These are phyloP conservation scores for Dicrurus megarhynchus DNA, from an alignment of 2,113 vertebrate species.

Conservation along the genomic window DNA sequence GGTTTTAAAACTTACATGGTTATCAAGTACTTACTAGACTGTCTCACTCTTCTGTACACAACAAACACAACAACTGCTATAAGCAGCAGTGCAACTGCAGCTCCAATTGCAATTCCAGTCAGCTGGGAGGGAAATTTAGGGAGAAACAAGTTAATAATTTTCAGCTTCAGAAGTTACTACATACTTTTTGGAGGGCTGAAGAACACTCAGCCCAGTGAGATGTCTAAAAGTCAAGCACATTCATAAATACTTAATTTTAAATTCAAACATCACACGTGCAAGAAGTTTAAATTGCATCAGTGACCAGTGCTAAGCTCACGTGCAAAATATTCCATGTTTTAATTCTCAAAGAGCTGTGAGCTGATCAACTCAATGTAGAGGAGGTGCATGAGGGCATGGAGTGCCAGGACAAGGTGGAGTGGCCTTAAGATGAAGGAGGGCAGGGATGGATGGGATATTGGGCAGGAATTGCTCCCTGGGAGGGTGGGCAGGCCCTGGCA, in stretches of 20 bases:
- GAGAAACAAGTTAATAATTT: background rate
- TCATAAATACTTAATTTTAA: background rate
- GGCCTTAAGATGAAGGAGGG: background rate
- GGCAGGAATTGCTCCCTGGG: background rate
- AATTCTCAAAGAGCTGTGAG: background rate
- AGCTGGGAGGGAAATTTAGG: conserved; percentile 64
- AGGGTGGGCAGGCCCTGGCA: background rate
- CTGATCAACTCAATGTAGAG: background rate
- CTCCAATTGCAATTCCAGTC: conserved; percentile 80
- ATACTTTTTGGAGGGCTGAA: background rate
- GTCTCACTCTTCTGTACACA: conserved; percentile 76
- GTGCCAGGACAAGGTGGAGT: background rate
- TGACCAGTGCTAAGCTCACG: background rate
- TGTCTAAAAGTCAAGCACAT: fast-evolving
- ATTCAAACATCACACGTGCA: background rate
- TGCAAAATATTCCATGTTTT: background rate
- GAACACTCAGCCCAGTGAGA: background rate
- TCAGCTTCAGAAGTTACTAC: background rate
- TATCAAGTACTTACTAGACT: conserved; percentile 75
- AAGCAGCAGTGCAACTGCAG: conserved; percentile 62
- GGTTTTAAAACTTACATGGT: background rate
- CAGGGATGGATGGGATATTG: fast-evolving
- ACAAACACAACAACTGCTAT: conserved; percentile 75
- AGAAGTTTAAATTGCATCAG: background rate
- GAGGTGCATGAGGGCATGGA: background rate